Evolutionary conservation across 2,113 vertebrate genomes (phyloP).

Genomic region (Chroicocephalus ridibundus): DNA sequence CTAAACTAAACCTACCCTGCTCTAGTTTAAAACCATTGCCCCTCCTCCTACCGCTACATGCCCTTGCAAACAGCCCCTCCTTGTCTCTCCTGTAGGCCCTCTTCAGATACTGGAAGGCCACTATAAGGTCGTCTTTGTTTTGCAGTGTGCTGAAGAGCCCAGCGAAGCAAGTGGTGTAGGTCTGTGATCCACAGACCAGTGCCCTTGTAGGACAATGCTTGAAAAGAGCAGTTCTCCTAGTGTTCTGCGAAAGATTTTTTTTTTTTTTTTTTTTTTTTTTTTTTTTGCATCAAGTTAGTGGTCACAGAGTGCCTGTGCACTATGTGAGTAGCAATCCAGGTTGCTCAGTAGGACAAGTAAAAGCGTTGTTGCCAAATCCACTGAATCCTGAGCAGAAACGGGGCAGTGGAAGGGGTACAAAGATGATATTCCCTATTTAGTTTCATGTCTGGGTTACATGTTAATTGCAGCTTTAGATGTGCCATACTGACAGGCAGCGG

Average conservation of each 20-base stretch:
- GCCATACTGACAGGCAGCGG: too few relatives aligned
- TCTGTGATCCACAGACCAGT: background rate
- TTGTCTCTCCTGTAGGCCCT: too few relatives aligned
- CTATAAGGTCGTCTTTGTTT: too few relatives aligned
- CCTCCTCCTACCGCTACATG: too few relatives aligned
- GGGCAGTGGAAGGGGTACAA: background rate
- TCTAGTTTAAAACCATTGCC: too few relatives aligned
- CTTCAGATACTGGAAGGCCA: too few relatives aligned
- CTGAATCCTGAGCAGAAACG: background rate
- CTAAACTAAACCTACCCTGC: too few relatives aligned
- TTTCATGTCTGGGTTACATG: background rate
- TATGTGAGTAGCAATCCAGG: background rate
- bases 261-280: background rate
- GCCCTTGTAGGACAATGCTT: background rate
- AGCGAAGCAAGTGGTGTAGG: background rate
- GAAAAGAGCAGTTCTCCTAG: background rate
- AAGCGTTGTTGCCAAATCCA: background rate
- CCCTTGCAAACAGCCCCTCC: too few relatives aligned
- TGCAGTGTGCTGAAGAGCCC: background rate
- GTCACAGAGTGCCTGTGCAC: rapidly evolving
- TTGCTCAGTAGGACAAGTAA: background rate
- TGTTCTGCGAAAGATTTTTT: background rate
- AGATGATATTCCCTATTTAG: background rate
- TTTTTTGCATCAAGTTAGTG: background rate
- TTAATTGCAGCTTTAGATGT: background rate